Percentiles rank a stretch among this genome's conserved stretches.
Conservation (phyloP, 2,888 invertebrate species). For the Chaitophorus viminalis region DNA sequence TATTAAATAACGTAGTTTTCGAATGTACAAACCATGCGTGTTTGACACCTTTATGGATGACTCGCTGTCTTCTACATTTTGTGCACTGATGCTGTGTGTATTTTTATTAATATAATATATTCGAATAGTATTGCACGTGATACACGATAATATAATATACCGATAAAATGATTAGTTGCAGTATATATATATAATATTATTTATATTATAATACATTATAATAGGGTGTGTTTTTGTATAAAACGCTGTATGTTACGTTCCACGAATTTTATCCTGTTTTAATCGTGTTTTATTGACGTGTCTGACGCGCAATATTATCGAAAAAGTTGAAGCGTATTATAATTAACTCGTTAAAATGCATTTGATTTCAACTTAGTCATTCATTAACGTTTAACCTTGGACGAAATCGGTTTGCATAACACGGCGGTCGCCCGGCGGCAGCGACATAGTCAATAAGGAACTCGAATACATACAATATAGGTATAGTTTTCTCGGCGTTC, state of each 20-base stretch:
- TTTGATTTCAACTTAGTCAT: conserved; percentile 43
- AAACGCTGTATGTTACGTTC: not conserved
- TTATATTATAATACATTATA: not conserved
- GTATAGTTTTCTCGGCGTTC: not conserved
- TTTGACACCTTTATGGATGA: too few species aligned
- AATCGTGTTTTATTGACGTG: conserved; percentile 5
- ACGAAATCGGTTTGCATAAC: conserved; percentile 44
- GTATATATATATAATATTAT: not conserved
- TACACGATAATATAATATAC: not conserved
- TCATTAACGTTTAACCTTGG: conserved; percentile 50
- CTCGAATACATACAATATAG: not conserved
- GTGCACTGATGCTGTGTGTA: not conserved
- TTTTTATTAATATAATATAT: not conserved
- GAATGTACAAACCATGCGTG: not conserved
- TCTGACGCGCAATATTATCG: not conserved
- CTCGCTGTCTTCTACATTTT: not conserved
- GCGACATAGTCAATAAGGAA: conserved; percentile 14
- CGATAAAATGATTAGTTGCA: not conserved
- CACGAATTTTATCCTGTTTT: not conserved
- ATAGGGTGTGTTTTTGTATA: not conserved
- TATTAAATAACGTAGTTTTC: too few species aligned
- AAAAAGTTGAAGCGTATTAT: not conserved
- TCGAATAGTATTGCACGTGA: not conserved
- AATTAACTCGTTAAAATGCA: conserved; percentile 46
- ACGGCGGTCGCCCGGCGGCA: not conserved